phyloP scores from a whole-genome alignment of 2,888 invertebrate genomes.

The Chrysolina oricalcia region DNA sequence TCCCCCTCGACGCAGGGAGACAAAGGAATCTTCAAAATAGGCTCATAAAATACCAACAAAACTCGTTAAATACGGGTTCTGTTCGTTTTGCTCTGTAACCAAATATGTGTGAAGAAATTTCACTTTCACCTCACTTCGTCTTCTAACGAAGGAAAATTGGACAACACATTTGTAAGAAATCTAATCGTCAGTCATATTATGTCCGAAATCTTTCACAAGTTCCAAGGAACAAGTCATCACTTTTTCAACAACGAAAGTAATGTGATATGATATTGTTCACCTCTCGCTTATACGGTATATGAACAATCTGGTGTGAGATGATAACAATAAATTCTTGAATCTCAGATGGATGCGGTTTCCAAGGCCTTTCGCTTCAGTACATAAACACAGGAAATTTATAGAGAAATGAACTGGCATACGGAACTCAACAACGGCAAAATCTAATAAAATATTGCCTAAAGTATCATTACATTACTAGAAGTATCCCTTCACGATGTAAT shows the following conservation, averaged over 20 bases:
- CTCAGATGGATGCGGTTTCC: slow-evolving; percentile 14
- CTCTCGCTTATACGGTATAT: background rate
- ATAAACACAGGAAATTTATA: slow-evolving; percentile 12
- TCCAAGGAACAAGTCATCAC: background rate
- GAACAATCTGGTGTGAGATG: slow-evolving; percentile 8
- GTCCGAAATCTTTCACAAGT: background rate
- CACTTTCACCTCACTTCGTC: background rate
- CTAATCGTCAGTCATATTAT: background rate
- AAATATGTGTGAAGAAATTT: no score
- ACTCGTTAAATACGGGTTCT: no score
- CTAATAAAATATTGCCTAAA: slow-evolving; percentile 30
- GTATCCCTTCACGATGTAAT: slow-evolving; percentile 34
- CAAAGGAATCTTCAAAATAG: no score
- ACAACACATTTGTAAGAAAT: no score
- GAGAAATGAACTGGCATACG: slow-evolving; percentile 29
- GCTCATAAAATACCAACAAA: no score
- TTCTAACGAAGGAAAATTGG: no score
- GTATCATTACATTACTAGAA: slow-evolving; percentile 23
- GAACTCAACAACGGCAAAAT: slow-evolving; percentile 22
- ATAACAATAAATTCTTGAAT: slow-evolving; percentile 23
- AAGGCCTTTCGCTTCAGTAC: slow-evolving; percentile 19
- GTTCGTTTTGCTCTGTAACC: no score
- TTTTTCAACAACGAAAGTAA: background rate
- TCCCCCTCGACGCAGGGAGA: no score
- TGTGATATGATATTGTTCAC: slow-evolving; percentile 10